phyloP scores from a whole-genome alignment of 2,113 vertebrate genomes.

The Seriola rivoliana region DNA sequence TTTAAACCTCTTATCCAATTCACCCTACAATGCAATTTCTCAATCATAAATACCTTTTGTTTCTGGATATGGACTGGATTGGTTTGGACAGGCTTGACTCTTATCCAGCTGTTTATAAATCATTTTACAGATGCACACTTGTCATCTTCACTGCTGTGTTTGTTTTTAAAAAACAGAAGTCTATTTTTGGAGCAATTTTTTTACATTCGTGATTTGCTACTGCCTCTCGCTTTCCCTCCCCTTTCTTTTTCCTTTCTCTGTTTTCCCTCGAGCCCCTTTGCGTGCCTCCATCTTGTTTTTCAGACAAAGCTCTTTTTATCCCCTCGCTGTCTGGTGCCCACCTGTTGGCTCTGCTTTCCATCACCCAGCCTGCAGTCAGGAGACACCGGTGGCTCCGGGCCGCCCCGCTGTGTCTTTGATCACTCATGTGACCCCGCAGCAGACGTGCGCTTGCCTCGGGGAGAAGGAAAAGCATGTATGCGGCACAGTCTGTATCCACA shows the following conservation, averaged over 20 bases:
- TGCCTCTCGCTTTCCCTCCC: background rate
- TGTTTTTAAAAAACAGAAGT: background rate
- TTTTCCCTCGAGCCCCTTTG: constrained; percentile 42
- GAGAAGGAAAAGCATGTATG: constrained; percentile 15
- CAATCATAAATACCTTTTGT: constrained; percentile 24
- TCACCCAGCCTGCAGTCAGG: constrained; percentile 62
- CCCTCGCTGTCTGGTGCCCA: constrained; percentile 73
- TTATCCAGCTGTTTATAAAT: constrained; percentile 25
- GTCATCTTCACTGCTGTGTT: constrained; percentile 17
- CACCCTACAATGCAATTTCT: background rate
- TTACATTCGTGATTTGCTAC: constrained; percentile 6
- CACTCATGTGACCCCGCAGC: constrained; percentile 64
- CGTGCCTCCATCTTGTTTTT: constrained; percentile 70
- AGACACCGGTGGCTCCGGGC: constrained; percentile 53
- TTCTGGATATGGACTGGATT: background rate
- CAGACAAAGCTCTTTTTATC: constrained; percentile 78
- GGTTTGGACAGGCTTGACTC: background rate
- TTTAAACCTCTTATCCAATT: too few relatives aligned
- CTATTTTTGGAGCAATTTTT: constrained; percentile 16
- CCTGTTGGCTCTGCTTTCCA: constrained; percentile 80
- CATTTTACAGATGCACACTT: constrained; percentile 10
- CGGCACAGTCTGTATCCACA: constrained; percentile 13
- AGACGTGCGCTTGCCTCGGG: constrained; percentile 28
- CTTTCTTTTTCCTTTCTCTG: background rate
- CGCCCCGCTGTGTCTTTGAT: constrained; percentile 72